Conservation (phyloP, 2,888 invertebrate species). For the Lithosia quadra region DNA sequence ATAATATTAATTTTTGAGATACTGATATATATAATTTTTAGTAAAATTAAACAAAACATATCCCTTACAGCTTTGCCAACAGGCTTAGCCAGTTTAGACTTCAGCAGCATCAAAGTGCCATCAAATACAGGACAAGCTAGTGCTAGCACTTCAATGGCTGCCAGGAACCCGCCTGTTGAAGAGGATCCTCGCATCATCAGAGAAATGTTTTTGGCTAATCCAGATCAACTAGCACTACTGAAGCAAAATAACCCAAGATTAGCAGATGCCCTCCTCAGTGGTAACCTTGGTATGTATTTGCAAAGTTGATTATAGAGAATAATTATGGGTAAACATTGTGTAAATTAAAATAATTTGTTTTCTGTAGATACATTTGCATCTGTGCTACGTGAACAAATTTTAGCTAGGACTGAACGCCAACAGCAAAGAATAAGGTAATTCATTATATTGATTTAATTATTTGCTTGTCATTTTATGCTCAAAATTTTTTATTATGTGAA, state of each 20-base stretch:
- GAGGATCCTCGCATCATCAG: slow-evolving; percentile 95
- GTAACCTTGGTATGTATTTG: slow-evolving; percentile 89
- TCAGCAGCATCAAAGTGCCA: slow-evolving; percentile 95
- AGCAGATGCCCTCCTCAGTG: slow-evolving; percentile 96
- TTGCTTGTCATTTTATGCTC: background rate
- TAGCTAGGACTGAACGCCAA: slow-evolving; percentile 93
- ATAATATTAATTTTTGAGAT: slow-evolving; percentile 30
- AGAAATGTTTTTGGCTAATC: slow-evolving; percentile 95
- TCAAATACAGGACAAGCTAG: slow-evolving; percentile 82
- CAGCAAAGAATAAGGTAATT: slow-evolving; percentile 89
- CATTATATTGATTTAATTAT: background rate
- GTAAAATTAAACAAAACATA: slow-evolving; percentile 49
- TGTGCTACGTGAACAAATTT: slow-evolving; percentile 93
- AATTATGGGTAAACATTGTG: slow-evolving; percentile 25
- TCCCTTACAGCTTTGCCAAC: slow-evolving; percentile 75
- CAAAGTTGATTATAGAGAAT: background rate
- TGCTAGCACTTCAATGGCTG: slow-evolving; percentile 73
- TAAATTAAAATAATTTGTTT: slow-evolving; percentile 42
- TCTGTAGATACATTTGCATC: slow-evolving; percentile 91
- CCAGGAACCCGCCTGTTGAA: slow-evolving; percentile 83
- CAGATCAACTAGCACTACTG: slow-evolving; percentile 95
- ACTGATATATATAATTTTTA: slow-evolving; percentile 27
- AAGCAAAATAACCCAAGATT: slow-evolving; percentile 97
- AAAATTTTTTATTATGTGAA: background rate
- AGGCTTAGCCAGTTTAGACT: slow-evolving; percentile 91